Evolutionary conservation across 2,888 invertebrate species (phyloP), one percentile per base, ranked within the genome.

Genomic region (Agrochola lychnidis): DNA sequence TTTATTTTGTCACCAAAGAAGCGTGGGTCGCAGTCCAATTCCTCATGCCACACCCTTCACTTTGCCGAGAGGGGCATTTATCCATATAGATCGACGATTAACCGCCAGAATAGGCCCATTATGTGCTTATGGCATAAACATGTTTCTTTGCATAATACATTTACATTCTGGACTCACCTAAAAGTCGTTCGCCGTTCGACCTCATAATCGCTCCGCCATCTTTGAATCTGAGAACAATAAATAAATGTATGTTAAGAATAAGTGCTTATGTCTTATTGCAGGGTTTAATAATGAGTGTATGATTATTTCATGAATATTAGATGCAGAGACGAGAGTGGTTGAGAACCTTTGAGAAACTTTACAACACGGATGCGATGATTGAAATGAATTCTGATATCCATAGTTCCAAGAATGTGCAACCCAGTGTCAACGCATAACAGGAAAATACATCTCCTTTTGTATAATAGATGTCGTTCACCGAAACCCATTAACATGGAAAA

Each of bases 191-290:
- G 89, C 88, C 82, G 89, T 89, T 87, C 89, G 89, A 88, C 90
- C 92, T 96, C 95, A 96, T 96, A 95, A 95, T 92, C 94, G 93
- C 88, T 85, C 88, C 90, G 92, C 91, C 95, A 96, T 96, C 88
- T 90, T 93, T 89, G 87, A 89, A 94, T 93, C 96, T 96, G 96
- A 64, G 89, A 93, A 92, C 89, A 95, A 92, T 90, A 89, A 90
- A 87, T 81, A 85, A 77, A 86, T 73, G 73, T 79, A 85, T 70
- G 85, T 86, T 85, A 77, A 81, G 76, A 77, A 82, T 76, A 53
- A 57, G 69, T 30, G 73, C 63, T 63, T 45, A 71, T 71, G 36
- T 75, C 66, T 77, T 72, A 67, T 19, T 66, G 51, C 25, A n/a
- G 12, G 10, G 69, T n/a, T 76, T 45, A 42, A 71, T 72, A 59